Evolutionary conservation across 2,797 vertebrate genomes (phyloP).

Genomic region (Clamator glandarius): DNA sequence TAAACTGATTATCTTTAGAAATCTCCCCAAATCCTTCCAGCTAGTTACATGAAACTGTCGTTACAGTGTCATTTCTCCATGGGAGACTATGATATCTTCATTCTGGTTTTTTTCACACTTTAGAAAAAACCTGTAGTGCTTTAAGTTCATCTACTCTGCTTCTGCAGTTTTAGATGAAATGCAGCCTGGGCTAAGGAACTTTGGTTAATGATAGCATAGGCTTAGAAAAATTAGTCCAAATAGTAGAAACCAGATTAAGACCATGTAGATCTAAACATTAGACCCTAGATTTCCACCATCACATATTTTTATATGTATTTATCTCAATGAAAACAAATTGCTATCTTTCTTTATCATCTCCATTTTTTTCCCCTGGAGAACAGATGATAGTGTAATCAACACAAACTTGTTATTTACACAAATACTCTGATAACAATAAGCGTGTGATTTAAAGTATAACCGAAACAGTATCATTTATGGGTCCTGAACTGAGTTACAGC

Average conservation of each 20-base stretch:
- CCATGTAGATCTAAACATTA: neutral
- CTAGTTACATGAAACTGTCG: neutral
- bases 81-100: neutral
- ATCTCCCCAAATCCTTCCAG: conserved; percentile 10
- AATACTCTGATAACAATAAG: accelerated
- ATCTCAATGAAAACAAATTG: neutral
- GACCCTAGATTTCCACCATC: neutral
- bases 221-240: conserved; percentile 29
- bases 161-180: conserved; percentile 45
- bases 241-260: neutral
- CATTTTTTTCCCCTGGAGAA: neutral
- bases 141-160: conserved; percentile 14
- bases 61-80: neutral
- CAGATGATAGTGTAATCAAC: neutral
- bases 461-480: neutral
- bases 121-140: neutral
- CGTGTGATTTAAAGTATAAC: neutral
- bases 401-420: neutral
- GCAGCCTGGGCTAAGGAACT: conserved; percentile 24
- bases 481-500: neutral
- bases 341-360: neutral
- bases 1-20: conserved; percentile 28
- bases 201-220: neutral
- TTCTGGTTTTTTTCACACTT: neutral
- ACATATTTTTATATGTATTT: neutral